Percentiles rank a stretch among this genome's conserved stretches.
Conservation (phyloP, 2,797 vertebrate species). For the Scarus forsteni region DNA sequence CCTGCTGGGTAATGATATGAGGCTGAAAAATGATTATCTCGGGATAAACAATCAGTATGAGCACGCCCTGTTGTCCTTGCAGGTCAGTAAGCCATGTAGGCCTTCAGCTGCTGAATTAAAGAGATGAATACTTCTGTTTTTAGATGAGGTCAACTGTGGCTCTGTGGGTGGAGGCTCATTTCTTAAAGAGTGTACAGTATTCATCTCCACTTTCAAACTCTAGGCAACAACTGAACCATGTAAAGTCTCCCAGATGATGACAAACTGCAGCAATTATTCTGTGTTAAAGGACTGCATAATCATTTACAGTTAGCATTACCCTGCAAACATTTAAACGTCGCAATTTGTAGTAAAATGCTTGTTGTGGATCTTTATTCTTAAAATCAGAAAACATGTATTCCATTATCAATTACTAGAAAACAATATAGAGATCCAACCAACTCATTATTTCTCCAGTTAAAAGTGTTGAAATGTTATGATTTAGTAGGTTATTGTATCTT, state of each 20-base stretch:
- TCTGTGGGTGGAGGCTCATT: conserved; percentile 12
- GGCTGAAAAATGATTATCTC: conserved; percentile 59
- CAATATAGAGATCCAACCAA: too few relatives aligned
- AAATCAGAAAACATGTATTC: conserved; percentile 11
- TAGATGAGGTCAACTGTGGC: conserved; percentile 13
- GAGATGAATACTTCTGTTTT: conserved; percentile 56
- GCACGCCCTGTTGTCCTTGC: conserved; percentile 61
- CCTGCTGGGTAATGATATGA: conserved; percentile 48
- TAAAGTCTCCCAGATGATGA: conserved; percentile 68
- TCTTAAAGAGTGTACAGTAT: conserved; percentile 41
- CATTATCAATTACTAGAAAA: too few relatives aligned
- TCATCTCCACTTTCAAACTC: conserved; percentile 53
- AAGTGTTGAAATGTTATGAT: too few relatives aligned
- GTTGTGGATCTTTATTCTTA: conserved; percentile 20
- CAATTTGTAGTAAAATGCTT: neutral
- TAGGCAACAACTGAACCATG: conserved; percentile 56
- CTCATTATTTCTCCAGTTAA: too few relatives aligned
- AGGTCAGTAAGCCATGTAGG: conserved; percentile 59
- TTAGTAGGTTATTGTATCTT: too few relatives aligned
- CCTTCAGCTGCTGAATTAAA: conserved; percentile 57
- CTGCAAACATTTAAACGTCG: conserved; percentile 10
- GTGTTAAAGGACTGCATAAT: conserved; percentile 54
- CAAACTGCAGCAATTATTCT: conserved; percentile 66
- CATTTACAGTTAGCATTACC: conserved; percentile 27
- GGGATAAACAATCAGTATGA: conserved; percentile 39